Evolutionary conservation across 2,113 vertebrate species (phyloP), one percentile per base, ranked within the genome.

Genomic region (Pongo pygmaeus): DNA sequence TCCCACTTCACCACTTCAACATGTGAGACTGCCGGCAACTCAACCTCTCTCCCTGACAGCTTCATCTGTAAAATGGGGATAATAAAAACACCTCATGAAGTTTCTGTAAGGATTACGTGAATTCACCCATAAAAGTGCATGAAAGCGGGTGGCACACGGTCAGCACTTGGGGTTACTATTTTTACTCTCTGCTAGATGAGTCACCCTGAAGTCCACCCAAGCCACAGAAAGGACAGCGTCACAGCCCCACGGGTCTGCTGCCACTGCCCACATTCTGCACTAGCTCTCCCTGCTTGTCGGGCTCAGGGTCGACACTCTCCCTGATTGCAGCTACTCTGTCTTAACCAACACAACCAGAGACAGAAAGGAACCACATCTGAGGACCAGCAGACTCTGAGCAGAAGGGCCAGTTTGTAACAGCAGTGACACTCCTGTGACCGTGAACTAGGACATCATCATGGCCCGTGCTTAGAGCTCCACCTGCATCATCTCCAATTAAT

Each of bases 311-410:
- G 4, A 3, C 22, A 69, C 17, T 0, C 59, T 25, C 46, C 4
- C 8, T 23, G 20, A n/a, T 11, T 0, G 9, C n/a, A 11, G 40
- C 59, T 30, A 10, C 46, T 25, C 50, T 1, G 16, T 22, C 61
- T 83, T 52, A 17, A 7, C 20, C n/a, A 35, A 4, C 6, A 16
- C 2, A 2, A 12, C 38, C 43, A 27, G 40, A 23, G 40, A 59
- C 1, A 6, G 23, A 12, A 0, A 11, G 8, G 10, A 13, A 6
- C 22, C 4, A 23, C 1, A 0, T 4, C 38, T 38, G 12, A 40
- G 43, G 67, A 70, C 18, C 27, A 35, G n/a, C 14, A 27, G 3
- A 4, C 30, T 23, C 4, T 0, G 0, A 52, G 27, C 80, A 48
- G 52, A 92, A 40, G 23, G 30, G 13, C 48, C 25, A 2, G 22